Base-by-base conservation (phyloP, 2,797 vertebrate genomes). In the Picus viridis region DNA sequence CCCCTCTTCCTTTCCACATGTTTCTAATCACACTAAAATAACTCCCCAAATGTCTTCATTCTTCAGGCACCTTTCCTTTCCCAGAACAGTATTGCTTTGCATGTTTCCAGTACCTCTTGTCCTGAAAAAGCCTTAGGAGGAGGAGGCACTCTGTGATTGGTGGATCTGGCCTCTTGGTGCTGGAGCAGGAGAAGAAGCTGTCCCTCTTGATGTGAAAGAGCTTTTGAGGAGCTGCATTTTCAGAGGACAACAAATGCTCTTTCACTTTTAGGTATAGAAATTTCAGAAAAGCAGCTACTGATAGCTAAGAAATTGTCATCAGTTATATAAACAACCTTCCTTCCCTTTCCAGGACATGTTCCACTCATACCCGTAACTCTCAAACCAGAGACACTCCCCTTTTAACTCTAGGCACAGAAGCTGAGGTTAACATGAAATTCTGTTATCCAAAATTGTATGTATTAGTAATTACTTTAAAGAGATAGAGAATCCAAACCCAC, bases 61-160 rank as follows among this genome's bases (percentile, higher is more conserved):
- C 26, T 90, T 76, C 75, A 82, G 32, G 16, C 29, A 88, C 34
- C 29, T 24, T 85, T 84, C 53, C 20, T 53, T 90, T 80, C n/a
- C 47, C 57, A 62, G 45, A n/a, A 45, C 18, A 61, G 10, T 56
- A 32, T 10, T 5, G 12, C 5, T 47, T 76, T 14, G 12, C 2
- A 3, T 27, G 45, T 56, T 59, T 45, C 15, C 34, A 8, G 9
- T 32, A 14, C 16, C n/a, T 56, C 22, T 74, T 45, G 29, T 20
- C 26, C 53, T 86, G 53, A 56, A 67, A 83, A 53, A 57, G 14
- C 26, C 49, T 34, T 20, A 24, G 58, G 23, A 76, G 23, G 16
- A 47, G 57, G 30, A 2, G 24, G 2, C 3, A n/a, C 41, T 10
- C 27, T 45, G 12, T 36, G 32, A 49, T 8, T 9, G 1, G 10